A percentile compares a stretch with the other conserved stretches of the same genome.
phyloP scores from a whole-genome alignment of 2,797 vertebrate species.

The Chaetodon trifasciatus region DNA sequence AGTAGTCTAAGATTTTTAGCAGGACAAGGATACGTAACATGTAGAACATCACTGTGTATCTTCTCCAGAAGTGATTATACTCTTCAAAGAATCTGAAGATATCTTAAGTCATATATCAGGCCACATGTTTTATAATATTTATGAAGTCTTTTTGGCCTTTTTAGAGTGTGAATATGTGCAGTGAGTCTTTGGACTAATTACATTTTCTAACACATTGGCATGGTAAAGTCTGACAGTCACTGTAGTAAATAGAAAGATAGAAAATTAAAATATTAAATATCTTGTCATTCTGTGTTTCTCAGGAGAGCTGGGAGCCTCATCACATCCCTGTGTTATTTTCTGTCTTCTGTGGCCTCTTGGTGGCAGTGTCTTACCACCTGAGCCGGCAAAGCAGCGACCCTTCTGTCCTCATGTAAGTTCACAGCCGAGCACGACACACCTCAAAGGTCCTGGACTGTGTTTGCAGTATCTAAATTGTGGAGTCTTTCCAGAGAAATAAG shows the following conservation, averaged over 20 bases:
- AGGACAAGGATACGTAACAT: neutral
- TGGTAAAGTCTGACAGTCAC: neutral
- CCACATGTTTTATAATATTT: neutral
- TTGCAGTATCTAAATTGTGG: neutral
- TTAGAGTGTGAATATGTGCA: neutral
- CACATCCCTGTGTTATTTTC: constrained; percentile 99
- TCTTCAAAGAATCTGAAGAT: neutral
- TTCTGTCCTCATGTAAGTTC: constrained; percentile 95
- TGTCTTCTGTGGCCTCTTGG: constrained; percentile 96
- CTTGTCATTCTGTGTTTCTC: constrained; percentile 10
- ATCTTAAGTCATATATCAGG: neutral
- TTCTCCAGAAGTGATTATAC: neutral
- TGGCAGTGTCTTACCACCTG: constrained; percentile 97
- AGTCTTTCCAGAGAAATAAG: constrained; percentile 1
- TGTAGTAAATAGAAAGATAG: neutral
- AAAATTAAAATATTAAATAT: neutral
- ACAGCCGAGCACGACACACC: neutral
- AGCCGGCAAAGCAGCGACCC: constrained; percentile 98
- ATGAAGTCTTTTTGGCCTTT: neutral
- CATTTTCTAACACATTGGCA: neutral
- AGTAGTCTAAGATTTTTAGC: neutral
- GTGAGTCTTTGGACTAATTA: neutral
- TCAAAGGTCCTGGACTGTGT: neutral
- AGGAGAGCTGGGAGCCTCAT: constrained; percentile 98
- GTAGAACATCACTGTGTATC: no score